phyloP scores from a whole-genome alignment of 1,140 invertebrate genomes.

The Neodiprion virginianus region DNA sequence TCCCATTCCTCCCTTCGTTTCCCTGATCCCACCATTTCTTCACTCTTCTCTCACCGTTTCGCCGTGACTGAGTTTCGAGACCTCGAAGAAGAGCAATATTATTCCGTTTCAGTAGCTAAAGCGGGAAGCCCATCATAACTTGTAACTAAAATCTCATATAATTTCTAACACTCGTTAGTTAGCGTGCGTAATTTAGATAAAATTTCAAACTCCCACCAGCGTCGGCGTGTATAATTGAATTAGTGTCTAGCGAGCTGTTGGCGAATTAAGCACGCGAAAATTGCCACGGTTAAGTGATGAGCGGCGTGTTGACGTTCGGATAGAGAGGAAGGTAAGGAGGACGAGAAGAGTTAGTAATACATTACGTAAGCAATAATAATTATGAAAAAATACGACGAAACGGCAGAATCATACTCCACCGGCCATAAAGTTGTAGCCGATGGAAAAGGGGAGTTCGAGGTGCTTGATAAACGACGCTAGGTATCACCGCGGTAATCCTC shows the following conservation, averaged over 20 bases:
- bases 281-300: background rate
- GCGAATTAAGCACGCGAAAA: background rate
- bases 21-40: too few relatives aligned
- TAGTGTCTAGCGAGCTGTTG: slow-evolving; percentile 3
- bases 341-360: too few relatives aligned
- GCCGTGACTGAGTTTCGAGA: too few relatives aligned
- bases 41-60: too few relatives aligned
- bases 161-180: background rate
- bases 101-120: background rate
- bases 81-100: too few relatives aligned
- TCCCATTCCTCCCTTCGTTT: background rate
- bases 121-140: background rate
- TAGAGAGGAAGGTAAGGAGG: too few relatives aligned
- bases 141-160: background rate
- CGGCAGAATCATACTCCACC: too few relatives aligned
- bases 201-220: background rate
- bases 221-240: background rate
- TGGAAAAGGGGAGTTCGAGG: background rate
- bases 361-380: too few relatives aligned
- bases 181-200: slow-evolving; percentile 1
- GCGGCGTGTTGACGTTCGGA: background rate
- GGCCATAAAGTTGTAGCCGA: background rate
- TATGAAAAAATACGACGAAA: too few relatives aligned
- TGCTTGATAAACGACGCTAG: too few relatives aligned
- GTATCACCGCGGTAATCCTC: background rate